Conservation (phyloP, 1,140 invertebrate species). For the Calliopsis andreniformis region DNA sequence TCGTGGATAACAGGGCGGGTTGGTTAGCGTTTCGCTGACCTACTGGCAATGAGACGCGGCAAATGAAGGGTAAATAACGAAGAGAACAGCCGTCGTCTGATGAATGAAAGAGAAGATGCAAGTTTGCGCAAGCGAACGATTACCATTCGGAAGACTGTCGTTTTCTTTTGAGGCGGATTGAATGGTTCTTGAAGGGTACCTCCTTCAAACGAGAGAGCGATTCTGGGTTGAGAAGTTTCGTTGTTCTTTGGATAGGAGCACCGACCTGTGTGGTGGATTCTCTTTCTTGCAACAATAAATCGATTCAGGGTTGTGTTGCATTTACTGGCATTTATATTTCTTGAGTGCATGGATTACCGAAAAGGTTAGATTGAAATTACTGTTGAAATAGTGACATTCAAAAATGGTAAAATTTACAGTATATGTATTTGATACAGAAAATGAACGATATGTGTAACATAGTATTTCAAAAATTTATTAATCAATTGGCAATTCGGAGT, state of each 20-base stretch:
- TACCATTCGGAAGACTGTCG: background rate
- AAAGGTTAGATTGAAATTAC: too few relatives aligned
- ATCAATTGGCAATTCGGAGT: too few relatives aligned
- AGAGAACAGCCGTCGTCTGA: background rate
- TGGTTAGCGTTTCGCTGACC: conserved; percentile 45
- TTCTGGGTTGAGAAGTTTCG: background rate
- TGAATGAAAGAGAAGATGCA: background rate
- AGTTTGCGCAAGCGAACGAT: conserved; percentile 16
- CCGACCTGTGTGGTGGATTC: background rate
- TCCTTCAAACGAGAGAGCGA: background rate
- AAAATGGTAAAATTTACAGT: too few relatives aligned
- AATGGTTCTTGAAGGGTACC: conserved; percentile 7
- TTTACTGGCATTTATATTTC: too few relatives aligned
- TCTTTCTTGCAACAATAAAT: too few relatives aligned
- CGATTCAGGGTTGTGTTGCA: too few relatives aligned
- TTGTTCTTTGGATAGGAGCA: background rate
- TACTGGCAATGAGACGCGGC: conserved; percentile 15
- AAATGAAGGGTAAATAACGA: conserved; percentile 12
- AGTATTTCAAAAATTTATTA: too few relatives aligned
- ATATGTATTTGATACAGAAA: too few relatives aligned
- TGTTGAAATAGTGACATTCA: too few relatives aligned
- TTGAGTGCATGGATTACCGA: too few relatives aligned
- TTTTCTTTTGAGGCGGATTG: conserved; percentile 13
- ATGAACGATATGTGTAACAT: too few relatives aligned
- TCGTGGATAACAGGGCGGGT: conserved; percentile 6